Percentiles rank a stretch among this genome's conserved stretches.
phyloP scores from a whole-genome alignment of 2,113 vertebrate species.

The Microcebus lehilahytsara region DNA sequence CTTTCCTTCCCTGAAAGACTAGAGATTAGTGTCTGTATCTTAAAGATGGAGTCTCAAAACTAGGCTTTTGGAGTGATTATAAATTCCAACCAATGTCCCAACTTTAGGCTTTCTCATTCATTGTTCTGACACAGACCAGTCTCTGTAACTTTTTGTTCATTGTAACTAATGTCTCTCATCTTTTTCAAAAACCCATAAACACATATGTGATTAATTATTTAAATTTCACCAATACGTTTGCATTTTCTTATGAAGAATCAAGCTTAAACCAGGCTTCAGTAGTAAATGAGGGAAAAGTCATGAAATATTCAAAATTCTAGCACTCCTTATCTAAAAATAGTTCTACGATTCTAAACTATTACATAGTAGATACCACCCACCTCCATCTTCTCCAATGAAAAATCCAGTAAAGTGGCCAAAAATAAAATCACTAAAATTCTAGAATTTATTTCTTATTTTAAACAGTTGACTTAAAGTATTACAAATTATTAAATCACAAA shows the following conservation, averaged over 20 bases:
- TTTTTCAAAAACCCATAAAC: not conserved
- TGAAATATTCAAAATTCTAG: not conserved
- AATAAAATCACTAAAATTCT: not conserved
- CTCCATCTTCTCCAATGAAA: not conserved
- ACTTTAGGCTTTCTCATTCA: not conserved
- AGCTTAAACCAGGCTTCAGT: not conserved
- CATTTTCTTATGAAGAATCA: not conserved
- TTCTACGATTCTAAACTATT: not conserved
- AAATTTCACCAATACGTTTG: not conserved
- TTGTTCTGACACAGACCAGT: fast-evolving
- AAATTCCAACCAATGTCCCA: not conserved
- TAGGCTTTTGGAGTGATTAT: not conserved
- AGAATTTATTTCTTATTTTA: not conserved
- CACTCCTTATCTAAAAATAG: not conserved
- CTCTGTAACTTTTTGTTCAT: not conserved
- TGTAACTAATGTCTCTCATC: not conserved
- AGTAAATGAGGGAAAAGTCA: not conserved
- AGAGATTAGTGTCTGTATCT: not conserved
- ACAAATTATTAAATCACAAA: not conserved
- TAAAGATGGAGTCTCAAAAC: not conserved
- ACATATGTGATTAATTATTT: not conserved
- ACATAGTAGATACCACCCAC: not conserved
- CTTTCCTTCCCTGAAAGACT: not conserved
- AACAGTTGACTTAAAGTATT: not conserved
- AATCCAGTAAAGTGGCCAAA: not conserved